Base-by-base conservation (phyloP, 2,797 vertebrate species). In the Myripristis jacobus region DNA sequence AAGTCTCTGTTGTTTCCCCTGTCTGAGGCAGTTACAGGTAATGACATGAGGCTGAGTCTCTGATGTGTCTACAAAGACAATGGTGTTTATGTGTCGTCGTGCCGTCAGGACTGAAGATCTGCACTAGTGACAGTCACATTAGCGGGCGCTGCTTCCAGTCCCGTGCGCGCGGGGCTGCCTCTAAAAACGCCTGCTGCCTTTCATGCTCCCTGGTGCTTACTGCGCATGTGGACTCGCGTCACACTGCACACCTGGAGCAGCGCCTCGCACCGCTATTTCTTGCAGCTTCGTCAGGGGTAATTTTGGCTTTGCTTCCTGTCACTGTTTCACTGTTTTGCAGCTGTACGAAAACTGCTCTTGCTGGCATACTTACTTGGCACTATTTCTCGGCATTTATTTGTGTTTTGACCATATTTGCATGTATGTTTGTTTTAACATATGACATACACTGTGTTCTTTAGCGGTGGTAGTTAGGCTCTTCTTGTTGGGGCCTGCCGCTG, bases 1-100 rank as follows among this genome's bases (percentile, higher is more conserved):
- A 86, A 84, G 88, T 87, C 70, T 54, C 67, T 68, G 38, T 60
- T 3, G 61, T 71, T 90, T 88, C 83, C 85, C 68, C 70, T 61
- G 46, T 65, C 61, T 65, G 21, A 66, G 59, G 59, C 36, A 1
- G 53, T 77, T 82, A 69, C 19, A 34, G 55, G 62, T 72, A 72
- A 75, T 54, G 48, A 75, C 65, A 63, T 18, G 29, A 64, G 52
- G 36, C 31, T 36, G 21, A 1, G 43, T 15, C 22, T 71, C 51
- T 44, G 52, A 66, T 77, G 43, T 18, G 38, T 65, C 47, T 57
- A 10, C 47, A 46, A 25, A 75, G 36, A 85, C 79, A 87, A 70
- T 61, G 43, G 66, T 44, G 62, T 66, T 70, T 66, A 27, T 60
- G 65, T 46, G 44, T n/a, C 2, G 3, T 12, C 73, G 21, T 3